Conservation (phyloP, 2,113 vertebrate species). For the Leucosticte australis region DNA sequence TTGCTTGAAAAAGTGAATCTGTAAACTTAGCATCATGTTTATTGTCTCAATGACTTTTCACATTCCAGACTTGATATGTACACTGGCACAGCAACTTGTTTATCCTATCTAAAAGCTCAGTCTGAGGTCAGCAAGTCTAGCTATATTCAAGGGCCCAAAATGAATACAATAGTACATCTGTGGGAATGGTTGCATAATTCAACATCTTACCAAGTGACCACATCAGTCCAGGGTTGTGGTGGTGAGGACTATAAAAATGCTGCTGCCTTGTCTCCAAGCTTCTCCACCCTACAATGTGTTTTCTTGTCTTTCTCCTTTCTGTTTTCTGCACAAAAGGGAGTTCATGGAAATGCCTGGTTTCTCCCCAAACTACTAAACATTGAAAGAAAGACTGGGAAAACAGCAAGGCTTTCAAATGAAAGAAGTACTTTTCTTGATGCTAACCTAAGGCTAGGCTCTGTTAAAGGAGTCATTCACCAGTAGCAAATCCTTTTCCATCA, state of each 20-base stretch:
- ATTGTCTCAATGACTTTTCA: conserved; percentile 54
- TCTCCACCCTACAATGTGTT: background rate
- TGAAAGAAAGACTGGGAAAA: background rate
- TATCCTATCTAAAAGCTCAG: background rate
- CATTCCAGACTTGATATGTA: background rate
- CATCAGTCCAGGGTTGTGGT: background rate
- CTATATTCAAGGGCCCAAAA: background rate
- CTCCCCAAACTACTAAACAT: background rate
- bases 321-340: background rate
- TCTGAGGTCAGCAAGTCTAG: conserved; percentile 13
- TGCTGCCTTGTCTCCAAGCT: background rate
- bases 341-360: background rate
- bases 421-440: background rate
- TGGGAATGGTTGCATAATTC: background rate
- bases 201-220: conserved; percentile 32
- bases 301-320: conserved; percentile 28
- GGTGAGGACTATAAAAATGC: background rate
- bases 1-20: conserved; percentile 37
- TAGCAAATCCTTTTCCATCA: background rate
- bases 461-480: background rate
- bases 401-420: background rate
- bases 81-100: conserved; percentile 8
- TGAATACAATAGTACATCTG: background rate
- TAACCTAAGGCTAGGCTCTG: background rate
- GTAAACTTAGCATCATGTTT: conserved; percentile 44